Base-by-base conservation (phyloP, 2,797 vertebrate species). In the Heliangelus exortis region DNA sequence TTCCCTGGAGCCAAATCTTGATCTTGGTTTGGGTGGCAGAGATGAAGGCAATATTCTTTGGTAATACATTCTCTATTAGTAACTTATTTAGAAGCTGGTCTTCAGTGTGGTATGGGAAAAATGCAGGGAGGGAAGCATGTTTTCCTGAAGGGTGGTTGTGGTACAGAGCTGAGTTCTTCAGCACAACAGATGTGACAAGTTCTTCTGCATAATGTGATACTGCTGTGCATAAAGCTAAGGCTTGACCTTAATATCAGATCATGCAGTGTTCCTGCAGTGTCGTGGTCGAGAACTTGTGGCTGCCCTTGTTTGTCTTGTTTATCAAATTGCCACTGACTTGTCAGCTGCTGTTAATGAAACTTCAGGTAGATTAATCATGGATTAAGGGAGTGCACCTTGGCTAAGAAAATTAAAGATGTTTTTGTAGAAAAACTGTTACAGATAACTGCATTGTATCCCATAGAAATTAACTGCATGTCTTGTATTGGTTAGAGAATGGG, bases 321-420 rank as follows among this genome's bases (percentile, higher is more conserved):
- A 57, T 69, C 58, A 63, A 86, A 90, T 81, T 81, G 51, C 26
- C 10, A 4, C 68, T 84, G 59, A 45, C 29, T 88, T 86, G 33
- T 91, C 79, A 91, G 66, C 34, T 93, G 20, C 41, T 81, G 50
- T 66, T 83, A 85, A 63, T 78, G 71, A 62, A 90, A 86, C 21
- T 62, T 86, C 15, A 63, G 76, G 15, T 9, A 66, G 53, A 47
- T 65, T 47, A 77, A 65, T 84, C 7, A 4, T 31, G 45, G 29
- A 36, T 86, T 91, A 86, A 59, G 66, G 53, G 28, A 73, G 21
- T 81, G 65, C 34, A 61, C 16, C 43, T 82, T 76, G 48, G 6
- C 51, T 63, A 69, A 54, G 48, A 59, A 92, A 92, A 66, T 62
- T 59, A 9, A 58, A 62, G 47, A 61, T 89, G 33, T 11, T 86